These are phyloP conservation scores for Ibidorhyncha struthersii DNA, from an alignment of 2,113 vertebrate species.

Conservation along the genomic window DNA sequence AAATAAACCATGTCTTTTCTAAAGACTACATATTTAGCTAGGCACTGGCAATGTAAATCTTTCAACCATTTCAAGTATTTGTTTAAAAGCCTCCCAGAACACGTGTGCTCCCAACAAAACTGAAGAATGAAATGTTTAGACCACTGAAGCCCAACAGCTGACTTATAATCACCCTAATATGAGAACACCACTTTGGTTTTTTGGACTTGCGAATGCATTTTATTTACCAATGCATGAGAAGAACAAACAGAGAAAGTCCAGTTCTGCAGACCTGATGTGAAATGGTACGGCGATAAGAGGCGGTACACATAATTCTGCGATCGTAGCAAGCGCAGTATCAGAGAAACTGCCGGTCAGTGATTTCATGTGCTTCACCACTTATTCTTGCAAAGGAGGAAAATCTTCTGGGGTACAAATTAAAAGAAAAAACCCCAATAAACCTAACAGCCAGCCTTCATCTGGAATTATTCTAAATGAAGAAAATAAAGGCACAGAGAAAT, in stretches of 20 bases:
- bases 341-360: background rate
- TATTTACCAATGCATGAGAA: slow-evolving; percentile 52
- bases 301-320: background rate
- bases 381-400: background rate
- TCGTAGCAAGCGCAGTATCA: background rate
- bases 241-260: slow-evolving; percentile 50
- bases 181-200: slow-evolving; percentile 46
- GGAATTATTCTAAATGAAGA: background rate
- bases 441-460: background rate
- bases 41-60: slow-evolving; percentile 81
- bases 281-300: background rate
- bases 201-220: slow-evolving; percentile 24
- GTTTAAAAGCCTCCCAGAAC: slow-evolving; percentile 81
- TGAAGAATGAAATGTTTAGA: slow-evolving; percentile 74
- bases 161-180: slow-evolving; percentile 65
- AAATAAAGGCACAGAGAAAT: background rate
- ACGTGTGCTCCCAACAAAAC: slow-evolving; percentile 75
- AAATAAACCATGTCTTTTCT: slow-evolving; percentile 84
- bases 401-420: background rate
- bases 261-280: slow-evolving; percentile 9
- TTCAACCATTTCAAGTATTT: slow-evolving; percentile 84
- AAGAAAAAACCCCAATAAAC: background rate
- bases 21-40: slow-evolving; percentile 83
- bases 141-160: slow-evolving; percentile 66
- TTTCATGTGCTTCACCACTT: background rate